A percentile compares a stretch with the other conserved stretches of the same genome.
phyloP scores from a whole-genome alignment of 1,140 invertebrate species.

The Seison nebaliae region DNA sequence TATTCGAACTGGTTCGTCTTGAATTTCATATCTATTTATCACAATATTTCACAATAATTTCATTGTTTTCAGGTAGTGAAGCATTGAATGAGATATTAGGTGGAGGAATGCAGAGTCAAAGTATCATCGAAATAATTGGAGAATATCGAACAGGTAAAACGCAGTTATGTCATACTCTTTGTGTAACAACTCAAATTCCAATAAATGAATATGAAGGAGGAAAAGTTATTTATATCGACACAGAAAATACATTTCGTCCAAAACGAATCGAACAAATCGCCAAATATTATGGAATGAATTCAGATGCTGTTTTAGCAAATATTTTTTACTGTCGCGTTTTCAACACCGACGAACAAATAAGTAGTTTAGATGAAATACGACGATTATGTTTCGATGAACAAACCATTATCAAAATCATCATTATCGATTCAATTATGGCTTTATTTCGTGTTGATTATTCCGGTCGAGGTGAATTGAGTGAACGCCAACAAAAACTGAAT shows the following conservation, averaged over 20 bases:
- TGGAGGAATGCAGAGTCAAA: constrained; percentile 84
- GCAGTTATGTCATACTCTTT: constrained; percentile 84
- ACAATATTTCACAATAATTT: constrained; percentile 24
- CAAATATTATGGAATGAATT: constrained; percentile 37
- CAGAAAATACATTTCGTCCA: constrained; percentile 72
- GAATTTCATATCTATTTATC: constrained; percentile 70
- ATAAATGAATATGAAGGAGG: constrained; percentile 59
- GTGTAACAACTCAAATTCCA: constrained; percentile 77
- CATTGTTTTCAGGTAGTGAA: constrained; percentile 65
- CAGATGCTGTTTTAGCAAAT: constrained; percentile 73
- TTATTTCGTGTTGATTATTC: constrained; percentile 83
- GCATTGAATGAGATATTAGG: constrained; percentile 63
- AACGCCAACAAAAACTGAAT: constrained; percentile 70
- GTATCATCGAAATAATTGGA: constrained; percentile 96
- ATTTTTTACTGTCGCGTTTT: constrained; percentile 80
- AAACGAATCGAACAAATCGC: constrained; percentile 32
- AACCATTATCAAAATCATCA: constrained; percentile 70
- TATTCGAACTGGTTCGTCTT: too few relatives aligned
- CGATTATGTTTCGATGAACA: constrained; percentile 69
- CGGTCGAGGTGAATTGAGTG: constrained; percentile 68
- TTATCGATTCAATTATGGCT: constrained; percentile 84
- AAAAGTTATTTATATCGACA: constrained; percentile 88
- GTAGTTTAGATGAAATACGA: constrained; percentile 58
- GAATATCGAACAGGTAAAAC: constrained; percentile 95
- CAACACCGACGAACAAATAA: constrained; percentile 89